A percentile compares a stretch with the other conserved stretches of the same genome.
These are phyloP conservation scores for Mechanitis mazaeus DNA, from an alignment of 2,888 invertebrate genomes.

Conservation along the genomic window DNA sequence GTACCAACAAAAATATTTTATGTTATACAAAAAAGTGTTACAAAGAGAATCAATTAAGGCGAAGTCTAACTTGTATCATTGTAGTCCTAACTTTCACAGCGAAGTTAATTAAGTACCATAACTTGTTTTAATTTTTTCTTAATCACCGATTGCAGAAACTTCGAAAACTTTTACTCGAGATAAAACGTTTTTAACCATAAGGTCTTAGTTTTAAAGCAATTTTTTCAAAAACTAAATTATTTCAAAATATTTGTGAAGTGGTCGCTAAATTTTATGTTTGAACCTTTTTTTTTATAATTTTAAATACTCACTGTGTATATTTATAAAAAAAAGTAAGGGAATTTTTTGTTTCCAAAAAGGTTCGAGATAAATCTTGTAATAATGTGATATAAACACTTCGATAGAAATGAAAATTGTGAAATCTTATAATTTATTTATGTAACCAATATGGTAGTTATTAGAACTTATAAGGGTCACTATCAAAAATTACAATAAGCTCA, in stretches of 20 bases:
- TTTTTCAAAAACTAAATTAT: constrained; percentile 16
- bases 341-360: too few relatives aligned
- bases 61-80: constrained; percentile 29
- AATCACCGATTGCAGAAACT: constrained; percentile 31
- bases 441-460: too few relatives aligned
- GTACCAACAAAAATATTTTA: too few relatives aligned
- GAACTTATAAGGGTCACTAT: too few relatives aligned
- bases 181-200: constrained; percentile 24
- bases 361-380: too few relatives aligned
- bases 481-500: too few relatives aligned
- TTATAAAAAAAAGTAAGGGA: too few relatives aligned
- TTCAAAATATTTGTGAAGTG: constrained; percentile 5
- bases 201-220: constrained; percentile 16
- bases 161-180: constrained; percentile 25
- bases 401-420: too few relatives aligned
- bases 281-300: too few relatives aligned
- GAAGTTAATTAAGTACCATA: constrained; percentile 33
- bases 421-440: too few relatives aligned
- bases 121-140: constrained; percentile 37
- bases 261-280: background rate
- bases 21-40: background rate
- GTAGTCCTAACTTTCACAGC: constrained; percentile 21
- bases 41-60: constrained; percentile 23
- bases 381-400: too few relatives aligned
- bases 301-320: too few relatives aligned